phyloP scores from a whole-genome alignment of 2,797 vertebrate genomes.

The Danio choprae region DNA sequence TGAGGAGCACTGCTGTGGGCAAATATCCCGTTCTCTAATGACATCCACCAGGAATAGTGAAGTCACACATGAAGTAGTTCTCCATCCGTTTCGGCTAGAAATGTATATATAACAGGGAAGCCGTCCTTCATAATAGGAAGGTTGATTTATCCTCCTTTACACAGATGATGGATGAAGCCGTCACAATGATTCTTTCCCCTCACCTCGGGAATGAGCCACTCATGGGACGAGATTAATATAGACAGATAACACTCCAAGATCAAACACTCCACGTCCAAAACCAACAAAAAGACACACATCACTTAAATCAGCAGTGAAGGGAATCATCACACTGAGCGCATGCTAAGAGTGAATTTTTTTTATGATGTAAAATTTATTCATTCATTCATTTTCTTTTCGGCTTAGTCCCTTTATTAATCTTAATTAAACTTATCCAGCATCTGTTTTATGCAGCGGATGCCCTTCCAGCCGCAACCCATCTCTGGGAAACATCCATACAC shows the following conservation, averaged over 20 bases:
- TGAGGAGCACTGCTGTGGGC: not conserved
- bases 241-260: conserved; percentile 18
- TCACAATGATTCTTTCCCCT: conserved; percentile 19
- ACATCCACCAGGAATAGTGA: conserved; percentile 20
- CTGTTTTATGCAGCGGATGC: too few relatives aligned
- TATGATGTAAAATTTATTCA: not conserved
- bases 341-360: not conserved
- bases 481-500: too few relatives aligned
- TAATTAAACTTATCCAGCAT: too few relatives aligned
- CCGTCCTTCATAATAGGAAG: conserved; percentile 16
- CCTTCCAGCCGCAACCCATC: too few relatives aligned
- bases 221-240: conserved; percentile 1
- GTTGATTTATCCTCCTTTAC: not conserved
- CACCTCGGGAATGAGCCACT: not conserved
- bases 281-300: conserved; percentile 7
- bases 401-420: too few relatives aligned
- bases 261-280: conserved; percentile 1
- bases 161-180: conserved; percentile 14
- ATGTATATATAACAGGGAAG: conserved; percentile 11
- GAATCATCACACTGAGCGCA: not conserved
- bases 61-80: not conserved
- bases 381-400: too few relatives aligned
- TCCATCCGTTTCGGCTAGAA: not conserved
- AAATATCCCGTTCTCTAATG: conserved; percentile 1
- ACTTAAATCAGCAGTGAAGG: not conserved